These are phyloP conservation scores for Typhlomys cinereus DNA, from an alignment of 2,113 vertebrate species.

Conservation along the genomic window DNA sequence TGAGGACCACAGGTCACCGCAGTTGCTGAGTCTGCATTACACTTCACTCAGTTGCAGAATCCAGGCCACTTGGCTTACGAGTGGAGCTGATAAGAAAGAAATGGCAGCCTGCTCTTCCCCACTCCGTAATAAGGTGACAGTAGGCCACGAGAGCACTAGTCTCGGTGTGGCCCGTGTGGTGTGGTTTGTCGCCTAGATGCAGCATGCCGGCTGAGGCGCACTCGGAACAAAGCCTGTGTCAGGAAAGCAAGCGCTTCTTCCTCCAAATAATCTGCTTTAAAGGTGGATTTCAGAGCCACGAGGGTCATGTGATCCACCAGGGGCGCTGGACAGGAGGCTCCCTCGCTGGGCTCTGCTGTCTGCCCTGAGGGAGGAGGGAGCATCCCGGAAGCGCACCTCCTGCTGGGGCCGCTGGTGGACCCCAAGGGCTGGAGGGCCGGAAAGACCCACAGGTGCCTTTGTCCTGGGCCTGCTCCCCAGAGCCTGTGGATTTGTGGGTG, in stretches of 20 bases:
- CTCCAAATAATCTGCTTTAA: constrained; percentile 25
- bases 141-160: neutral
- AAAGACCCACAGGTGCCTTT: rapidly evolving
- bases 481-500: rapidly evolving
- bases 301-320: rapidly evolving
- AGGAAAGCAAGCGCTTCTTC: neutral
- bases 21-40: no score
- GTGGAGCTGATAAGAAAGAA: neutral
- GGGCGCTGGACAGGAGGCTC: neutral
- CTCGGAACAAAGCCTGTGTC: neutral
- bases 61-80: neutral
- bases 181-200: constrained; percentile 27
- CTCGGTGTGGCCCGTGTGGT: neutral
- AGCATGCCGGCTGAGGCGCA: neutral
- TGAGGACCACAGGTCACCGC: neutral
- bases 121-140: neutral
- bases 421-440: neutral
- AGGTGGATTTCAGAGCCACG: neutral
- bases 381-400: neutral
- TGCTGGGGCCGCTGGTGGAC: neutral
- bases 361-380: neutral
- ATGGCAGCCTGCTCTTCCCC: constrained; percentile 6
- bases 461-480: rapidly evolving
- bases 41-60: no score
- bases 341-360: neutral